These are phyloP conservation scores for Bemisia tabaci DNA, from an alignment of 1,140 invertebrate genomes.

Conservation along the genomic window DNA sequence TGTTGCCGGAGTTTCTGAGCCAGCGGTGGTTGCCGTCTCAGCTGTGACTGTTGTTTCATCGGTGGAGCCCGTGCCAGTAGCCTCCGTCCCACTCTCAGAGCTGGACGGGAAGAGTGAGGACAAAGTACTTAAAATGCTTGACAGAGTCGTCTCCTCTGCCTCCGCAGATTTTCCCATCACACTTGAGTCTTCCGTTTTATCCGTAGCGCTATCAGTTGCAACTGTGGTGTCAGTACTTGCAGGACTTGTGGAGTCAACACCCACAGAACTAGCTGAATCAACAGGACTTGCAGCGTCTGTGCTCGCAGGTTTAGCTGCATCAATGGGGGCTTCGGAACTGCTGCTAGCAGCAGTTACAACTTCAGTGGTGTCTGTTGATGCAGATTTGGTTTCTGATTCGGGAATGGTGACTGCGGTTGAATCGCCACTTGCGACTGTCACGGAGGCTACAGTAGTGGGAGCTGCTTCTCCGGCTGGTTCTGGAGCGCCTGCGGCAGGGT, in stretches of 20 bases:
- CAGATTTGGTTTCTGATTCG: slow-evolving; percentile 2
- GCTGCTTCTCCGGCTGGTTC: background rate
- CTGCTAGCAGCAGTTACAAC: background rate
- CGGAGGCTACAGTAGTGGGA: background rate
- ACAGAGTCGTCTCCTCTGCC: background rate
- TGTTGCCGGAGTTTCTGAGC: background rate
- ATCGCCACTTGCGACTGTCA: background rate
- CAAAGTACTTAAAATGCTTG: background rate
- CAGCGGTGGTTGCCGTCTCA: background rate
- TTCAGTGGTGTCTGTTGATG: background rate
- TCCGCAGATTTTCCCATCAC: background rate
- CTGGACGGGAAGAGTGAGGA: background rate
- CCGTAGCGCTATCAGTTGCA: background rate
- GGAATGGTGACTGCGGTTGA: background rate
- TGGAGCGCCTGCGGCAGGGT: too few relatives aligned
- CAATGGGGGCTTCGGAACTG: background rate
- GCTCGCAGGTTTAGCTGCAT: background rate
- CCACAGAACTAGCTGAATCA: background rate
- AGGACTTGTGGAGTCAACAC: background rate
- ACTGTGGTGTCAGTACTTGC: too few relatives aligned
- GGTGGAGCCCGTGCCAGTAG: slow-evolving; percentile 1
- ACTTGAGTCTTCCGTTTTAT: too few relatives aligned
- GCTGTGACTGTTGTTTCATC: background rate
- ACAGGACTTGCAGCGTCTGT: background rate
- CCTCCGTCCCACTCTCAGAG: background rate